Base-by-base conservation (phyloP, 2,797 vertebrate species). In the Scyliorhinus canicula region DNA sequence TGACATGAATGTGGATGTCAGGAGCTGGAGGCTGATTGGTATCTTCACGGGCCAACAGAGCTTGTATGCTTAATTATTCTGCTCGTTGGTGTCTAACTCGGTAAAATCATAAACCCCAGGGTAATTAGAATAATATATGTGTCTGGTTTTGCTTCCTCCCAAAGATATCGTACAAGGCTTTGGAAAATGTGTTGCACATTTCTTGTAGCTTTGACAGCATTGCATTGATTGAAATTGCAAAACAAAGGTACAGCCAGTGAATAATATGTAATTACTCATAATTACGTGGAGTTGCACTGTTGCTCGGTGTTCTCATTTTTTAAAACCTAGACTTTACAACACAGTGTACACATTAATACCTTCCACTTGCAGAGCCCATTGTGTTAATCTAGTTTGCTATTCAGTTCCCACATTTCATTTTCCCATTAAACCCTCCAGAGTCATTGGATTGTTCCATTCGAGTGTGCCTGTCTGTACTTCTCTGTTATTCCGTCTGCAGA, bases 101-200 rank as follows among this genome's bases (percentile, higher is more conserved):
- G 60, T 91, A 91, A 91, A 63, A 91, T 65, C 57, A 26, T 91
- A 88, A 91, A 40, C 88, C 40, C 55, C 60, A 91, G 63, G 88
- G 57, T 91, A 60, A 44, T 91, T 91, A 44, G 60, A 91, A 63
- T 65, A 44, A n/a, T 91, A 65, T 63, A n/a, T 12, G 9, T 65
- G 7, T 65, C n/a, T 65, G 60, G n/a, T n/a, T 91, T 63, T 8
- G 6, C 6, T 5, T 44, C 57, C 12, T 91, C 57, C 35, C 24
- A 35, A 28, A 24, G 40, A 50, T 65, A 44, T 65, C 8, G n/a
- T 91, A 44, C 21, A 65, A 65, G 21, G 88, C 57, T 65, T 65
- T 91, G n/a, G 35, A 24, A 65, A 65, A 65, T 65, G 26, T 3
- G n/a, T 8, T 44, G 21, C 57, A 47, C 44, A 65, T 65, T 63